Conservation (phyloP, 2,888 invertebrate genomes). For the Zootermopsis nevadensis region DNA sequence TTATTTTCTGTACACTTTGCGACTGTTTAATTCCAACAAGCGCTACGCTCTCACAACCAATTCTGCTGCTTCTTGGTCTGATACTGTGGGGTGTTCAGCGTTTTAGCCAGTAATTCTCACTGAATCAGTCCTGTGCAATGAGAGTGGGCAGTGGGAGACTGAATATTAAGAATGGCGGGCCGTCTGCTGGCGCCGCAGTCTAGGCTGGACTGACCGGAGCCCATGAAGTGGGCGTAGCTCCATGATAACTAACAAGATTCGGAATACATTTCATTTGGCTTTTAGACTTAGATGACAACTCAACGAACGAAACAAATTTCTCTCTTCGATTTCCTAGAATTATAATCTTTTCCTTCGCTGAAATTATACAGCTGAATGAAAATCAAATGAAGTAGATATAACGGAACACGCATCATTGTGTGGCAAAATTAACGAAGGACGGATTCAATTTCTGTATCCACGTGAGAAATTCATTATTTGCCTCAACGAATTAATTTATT, state of each 20-base stretch:
- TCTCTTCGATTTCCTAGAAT: not conserved
- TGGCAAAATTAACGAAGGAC: not conserved
- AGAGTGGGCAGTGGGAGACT: not conserved
- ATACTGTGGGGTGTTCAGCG: too few relatives aligned
- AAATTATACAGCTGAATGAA: not conserved
- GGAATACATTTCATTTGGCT: not conserved
- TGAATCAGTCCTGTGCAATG: too few relatives aligned
- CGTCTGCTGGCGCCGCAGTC: conserved; percentile 3
- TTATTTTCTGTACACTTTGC: too few relatives aligned
- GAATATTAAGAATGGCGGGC: not conserved
- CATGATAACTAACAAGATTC: not conserved
- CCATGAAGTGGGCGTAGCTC: not conserved
- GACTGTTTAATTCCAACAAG: too few relatives aligned
- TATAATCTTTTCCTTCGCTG: not conserved
- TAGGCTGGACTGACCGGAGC: conserved; percentile 13
- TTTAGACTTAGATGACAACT: not conserved
- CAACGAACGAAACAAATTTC: not conserved
- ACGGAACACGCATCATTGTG: not conserved
- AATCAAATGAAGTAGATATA: conserved; percentile 2
- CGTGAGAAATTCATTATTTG: too few relatives aligned
- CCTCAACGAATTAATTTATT: too few relatives aligned
- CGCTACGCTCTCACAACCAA: too few relatives aligned
- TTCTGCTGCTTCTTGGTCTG: too few relatives aligned
- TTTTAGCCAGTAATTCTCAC: too few relatives aligned
- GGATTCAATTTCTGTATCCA: not conserved